Percentiles rank a stretch among this genome's conserved stretches.
phyloP scores from a whole-genome alignment of 2,888 invertebrate species.

The Scaptomyza caliginosa region DNA sequence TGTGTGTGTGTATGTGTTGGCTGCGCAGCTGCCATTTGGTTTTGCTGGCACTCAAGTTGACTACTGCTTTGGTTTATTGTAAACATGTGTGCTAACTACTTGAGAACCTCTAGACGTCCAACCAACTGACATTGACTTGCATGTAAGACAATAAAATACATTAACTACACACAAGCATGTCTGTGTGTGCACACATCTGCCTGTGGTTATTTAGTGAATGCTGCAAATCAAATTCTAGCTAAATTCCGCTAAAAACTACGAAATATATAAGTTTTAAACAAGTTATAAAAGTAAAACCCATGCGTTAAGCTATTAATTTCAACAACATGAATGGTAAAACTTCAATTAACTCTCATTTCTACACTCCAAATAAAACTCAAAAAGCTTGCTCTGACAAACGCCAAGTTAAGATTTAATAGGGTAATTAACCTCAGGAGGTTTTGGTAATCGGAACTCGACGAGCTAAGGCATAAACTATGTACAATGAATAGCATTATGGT shows the following conservation, averaged over 20 bases:
- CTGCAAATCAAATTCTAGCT: conserved; percentile 37
- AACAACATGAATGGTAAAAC: too few species aligned
- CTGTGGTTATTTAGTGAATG: conserved; percentile 30
- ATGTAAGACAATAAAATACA: conserved; percentile 45
- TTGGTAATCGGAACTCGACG: conserved; percentile 10
- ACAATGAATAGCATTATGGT: conserved; percentile 9
- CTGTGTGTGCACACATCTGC: neutral
- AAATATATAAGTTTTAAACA: too few species aligned
- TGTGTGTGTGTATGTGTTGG: conserved; percentile 18
- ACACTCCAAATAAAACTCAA: neutral
- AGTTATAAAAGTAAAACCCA: too few species aligned
- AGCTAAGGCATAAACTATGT: neutral
- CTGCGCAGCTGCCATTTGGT: conserved; percentile 64
- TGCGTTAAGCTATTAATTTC: too few species aligned
- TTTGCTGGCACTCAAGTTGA: conserved; percentile 64
- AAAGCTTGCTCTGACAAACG: conserved; percentile 5
- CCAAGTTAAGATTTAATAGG: conserved; percentile 4
- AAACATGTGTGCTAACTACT: conserved; percentile 75
- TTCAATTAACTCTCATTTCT: neutral
- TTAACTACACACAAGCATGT: conserved; percentile 1
- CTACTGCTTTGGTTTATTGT: conserved; percentile 74
- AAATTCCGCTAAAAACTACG: too few species aligned
- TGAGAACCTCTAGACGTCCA: conserved; percentile 27
- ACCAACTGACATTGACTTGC: conserved; percentile 32
- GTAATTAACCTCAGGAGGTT: conserved; percentile 3